Base-by-base conservation (phyloP, 1,140 invertebrate genomes). In the Cydia splendana region DNA sequence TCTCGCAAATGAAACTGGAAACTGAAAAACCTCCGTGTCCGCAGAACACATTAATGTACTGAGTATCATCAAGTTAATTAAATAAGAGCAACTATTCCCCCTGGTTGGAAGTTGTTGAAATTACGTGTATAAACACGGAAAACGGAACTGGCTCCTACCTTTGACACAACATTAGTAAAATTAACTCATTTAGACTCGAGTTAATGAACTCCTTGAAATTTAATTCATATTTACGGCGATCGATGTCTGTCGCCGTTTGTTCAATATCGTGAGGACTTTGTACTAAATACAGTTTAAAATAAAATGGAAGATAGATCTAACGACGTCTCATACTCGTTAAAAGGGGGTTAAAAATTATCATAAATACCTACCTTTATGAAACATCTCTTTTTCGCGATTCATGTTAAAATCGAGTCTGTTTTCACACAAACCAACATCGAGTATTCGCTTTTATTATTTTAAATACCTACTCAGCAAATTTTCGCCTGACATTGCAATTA, bases 1-100 rank as follows among this genome's bases (percentile, higher is more conserved):
- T n/a, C 51, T 53, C 51, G 57, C 57, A 62, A 62, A 62, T 62
- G 57, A 62, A 62, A 62, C 53, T 57, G 53, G 51, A 53, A 15
- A 18, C 6, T 24, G 53, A 57, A 62, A 62, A 62, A 20, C 51
- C 51, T 53, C n/a, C 51, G 57, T 62, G 1, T 24, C 20, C n/a
- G 7, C 7, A 24, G 20, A 62, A 20, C 20, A 62, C 6, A 62
- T 62, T 12, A 62, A 62, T 62, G 20, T 24, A 24, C 57, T 4
- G n/a, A 62, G 57, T 62, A 62, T 24, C 57, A 24, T 62, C 57
- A 62, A 24, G 18, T 20, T 62, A 62, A 62, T 24, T 62, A 62
- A 62, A 24, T 10, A 9, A 62, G 20, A 57, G 53, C 53, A 62
- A 62, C 57, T 62, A 62, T 62, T 62, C 57, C 57, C 57, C 18